Evolutionary conservation across 1,140 invertebrate genomes (phyloP).

Genomic region (Vollenhovia emeryi): DNA sequence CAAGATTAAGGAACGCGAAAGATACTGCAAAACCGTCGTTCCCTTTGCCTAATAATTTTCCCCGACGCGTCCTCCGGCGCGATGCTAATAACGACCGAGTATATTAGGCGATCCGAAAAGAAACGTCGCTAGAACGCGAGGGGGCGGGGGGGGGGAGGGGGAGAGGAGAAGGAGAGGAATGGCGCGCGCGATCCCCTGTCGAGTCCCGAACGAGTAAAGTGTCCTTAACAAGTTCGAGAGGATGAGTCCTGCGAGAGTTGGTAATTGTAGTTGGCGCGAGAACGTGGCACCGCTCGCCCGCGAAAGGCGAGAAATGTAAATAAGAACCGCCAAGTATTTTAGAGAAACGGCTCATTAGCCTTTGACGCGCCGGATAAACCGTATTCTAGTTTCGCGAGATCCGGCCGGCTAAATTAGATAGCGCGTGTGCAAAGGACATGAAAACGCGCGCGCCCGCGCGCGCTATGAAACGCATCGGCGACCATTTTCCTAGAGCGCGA

Average conservation of each 20-base stretch:
- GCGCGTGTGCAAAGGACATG: constrained; percentile 25
- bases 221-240: constrained; percentile 48
- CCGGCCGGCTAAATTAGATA: constrained; percentile 41
- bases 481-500: background rate
- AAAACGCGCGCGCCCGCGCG: background rate
- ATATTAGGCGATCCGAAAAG: background rate
- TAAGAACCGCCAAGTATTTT: constrained; percentile 51
- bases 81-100: background rate
- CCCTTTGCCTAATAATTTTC: constrained; percentile 66
- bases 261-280: constrained; percentile 49
- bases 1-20: constrained; percentile 68
- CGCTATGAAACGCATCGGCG: background rate
- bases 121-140: background rate
- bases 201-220: constrained; percentile 32
- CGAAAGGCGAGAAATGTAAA: constrained; percentile 47
- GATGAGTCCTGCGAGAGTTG: constrained; percentile 49
- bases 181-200: background rate
- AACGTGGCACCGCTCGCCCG: background rate
- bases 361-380: constrained; percentile 43
- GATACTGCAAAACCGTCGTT: constrained; percentile 16
- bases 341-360: constrained; percentile 56
- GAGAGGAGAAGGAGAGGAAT: background rate
- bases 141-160: background rate
- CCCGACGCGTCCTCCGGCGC: constrained; percentile 35
- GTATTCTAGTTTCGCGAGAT: constrained; percentile 72